phyloP scores from a whole-genome alignment of 2,797 vertebrate genomes.

The Pangasius sanitwongsei region DNA sequence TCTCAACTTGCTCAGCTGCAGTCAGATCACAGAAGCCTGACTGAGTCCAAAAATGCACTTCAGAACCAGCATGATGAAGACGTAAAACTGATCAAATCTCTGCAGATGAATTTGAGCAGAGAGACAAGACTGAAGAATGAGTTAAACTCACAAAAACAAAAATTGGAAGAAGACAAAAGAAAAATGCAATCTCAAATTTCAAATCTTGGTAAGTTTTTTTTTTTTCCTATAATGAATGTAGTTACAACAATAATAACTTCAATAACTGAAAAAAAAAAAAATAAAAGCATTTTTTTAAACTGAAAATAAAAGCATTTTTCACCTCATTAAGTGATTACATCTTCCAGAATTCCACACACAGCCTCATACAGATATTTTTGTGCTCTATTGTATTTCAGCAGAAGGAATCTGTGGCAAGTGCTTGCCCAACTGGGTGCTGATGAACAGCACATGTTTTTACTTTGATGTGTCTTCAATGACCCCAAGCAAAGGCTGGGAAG shows the following conservation, averaged over 20 bases:
- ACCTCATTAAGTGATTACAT: not conserved
- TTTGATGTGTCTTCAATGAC: conserved; percentile 46
- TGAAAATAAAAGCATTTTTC: not conserved
- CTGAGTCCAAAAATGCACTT: conserved; percentile 37
- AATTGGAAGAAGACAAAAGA: conserved; percentile 42
- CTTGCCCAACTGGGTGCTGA: conserved; percentile 58
- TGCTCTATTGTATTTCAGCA: conserved; percentile 35
- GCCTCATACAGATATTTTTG: not conserved
- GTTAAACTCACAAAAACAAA: conserved; percentile 52
- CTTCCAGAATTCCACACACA: not conserved
- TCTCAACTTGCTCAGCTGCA: conserved; percentile 62
- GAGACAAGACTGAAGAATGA: conserved; percentile 40
- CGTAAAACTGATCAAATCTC: conserved; percentile 22
- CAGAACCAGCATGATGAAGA: conserved; percentile 44
- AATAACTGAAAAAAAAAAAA: no score
- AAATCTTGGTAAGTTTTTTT: conserved; percentile 35
- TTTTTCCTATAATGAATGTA: not conserved
- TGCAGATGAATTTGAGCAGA: conserved; percentile 40
- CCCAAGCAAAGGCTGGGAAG: conserved; percentile 56
- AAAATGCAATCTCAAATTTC: conserved; percentile 42
- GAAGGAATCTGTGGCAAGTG: conserved; percentile 69
- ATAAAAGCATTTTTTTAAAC: no score
- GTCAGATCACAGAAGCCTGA: conserved; percentile 56
- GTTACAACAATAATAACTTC: not conserved
- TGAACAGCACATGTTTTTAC: conserved; percentile 66